These are phyloP conservation scores for Asobara japonica DNA, from an alignment of 1,140 invertebrate species.

Conservation along the genomic window DNA sequence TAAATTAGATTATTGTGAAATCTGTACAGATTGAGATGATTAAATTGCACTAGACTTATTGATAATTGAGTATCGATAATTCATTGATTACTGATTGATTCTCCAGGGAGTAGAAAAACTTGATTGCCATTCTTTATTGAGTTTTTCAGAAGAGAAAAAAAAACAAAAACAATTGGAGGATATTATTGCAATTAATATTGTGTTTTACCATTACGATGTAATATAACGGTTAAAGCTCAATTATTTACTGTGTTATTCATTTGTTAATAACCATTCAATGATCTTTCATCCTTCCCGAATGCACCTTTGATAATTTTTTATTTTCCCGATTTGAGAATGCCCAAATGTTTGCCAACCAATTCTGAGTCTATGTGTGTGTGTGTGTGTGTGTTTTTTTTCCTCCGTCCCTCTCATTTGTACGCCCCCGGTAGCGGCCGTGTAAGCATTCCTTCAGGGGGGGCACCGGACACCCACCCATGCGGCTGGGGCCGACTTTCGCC, in stretches of 20 bases:
- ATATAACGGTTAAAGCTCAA: slow-evolving; percentile 53
- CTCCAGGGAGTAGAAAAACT: slow-evolving; percentile 26
- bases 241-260: background rate
- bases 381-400: too few species aligned
- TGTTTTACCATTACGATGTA: slow-evolving; percentile 61
- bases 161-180: too few species aligned
- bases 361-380: too few species aligned
- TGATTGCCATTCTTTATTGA: slow-evolving; percentile 38
- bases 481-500: too few species aligned
- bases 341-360: too few species aligned
- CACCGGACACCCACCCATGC: too few species aligned
- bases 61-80: slow-evolving; percentile 44
- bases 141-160: background rate
- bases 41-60: slow-evolving; percentile 49
- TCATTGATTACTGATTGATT: background rate
- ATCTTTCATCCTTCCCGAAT: background rate
- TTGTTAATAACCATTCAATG: background rate
- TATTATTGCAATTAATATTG: slow-evolving; percentile 53
- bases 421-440: too few species aligned
- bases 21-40: slow-evolving; percentile 52
- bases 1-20: slow-evolving; percentile 50
- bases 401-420: too few species aligned
- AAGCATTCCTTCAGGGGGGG: too few species aligned
- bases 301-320: background rate
- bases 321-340: background rate